Evolutionary conservation across 1,140 invertebrate species (phyloP), one percentile per base, ranked within the genome.

Genomic region (Zaprionus gabonicus): DNA sequence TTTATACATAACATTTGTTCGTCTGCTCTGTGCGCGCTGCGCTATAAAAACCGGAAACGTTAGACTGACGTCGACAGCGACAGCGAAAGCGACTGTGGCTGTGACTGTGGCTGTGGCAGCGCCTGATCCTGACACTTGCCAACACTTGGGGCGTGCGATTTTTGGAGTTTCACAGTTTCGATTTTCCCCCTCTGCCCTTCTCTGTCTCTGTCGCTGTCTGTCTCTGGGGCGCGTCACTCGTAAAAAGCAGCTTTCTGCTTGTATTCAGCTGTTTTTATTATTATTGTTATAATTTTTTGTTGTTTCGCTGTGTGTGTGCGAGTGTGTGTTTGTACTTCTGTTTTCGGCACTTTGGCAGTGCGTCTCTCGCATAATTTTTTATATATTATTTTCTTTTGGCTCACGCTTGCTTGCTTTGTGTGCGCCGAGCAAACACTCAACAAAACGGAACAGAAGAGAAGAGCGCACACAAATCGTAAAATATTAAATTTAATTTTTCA

Each of bases 401-500:
- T 83, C 67, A 80, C 46, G 74, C 65, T 85, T 53, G 63, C 66
- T 62, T 66, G 71, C 69, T 77, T 77, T 74, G 65, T 56, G 62
- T 80, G 72, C 27, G 72, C 62, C 20, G 58, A 28, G 56, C 25
- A 38, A 63, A 65, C 56, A 58, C 49, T 41, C 51, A 49, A 60
- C 51, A 71, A 27, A 27, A 69, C 55, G 31, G 27, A 49, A 7
- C 46, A 63, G 34, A 41, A 12, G n/a, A 34, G 31, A 10, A 41
- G 17, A 34, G 31, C 9, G 49, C 73, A 87, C 81, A 78, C 80
- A 90, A 88, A 90, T 87, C 84, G 84, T 90, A 85, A 88, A 88
- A 88, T 90, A 90, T 88, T 90, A 88, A 88, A 88, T 88, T 88
- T 88, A 90, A 88, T 90, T 88, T 88, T 84, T 81, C 72, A 88